These are phyloP conservation scores for Rhinophrynus dorsalis DNA, from an alignment of 2,797 vertebrate genomes.

Conservation along the genomic window DNA sequence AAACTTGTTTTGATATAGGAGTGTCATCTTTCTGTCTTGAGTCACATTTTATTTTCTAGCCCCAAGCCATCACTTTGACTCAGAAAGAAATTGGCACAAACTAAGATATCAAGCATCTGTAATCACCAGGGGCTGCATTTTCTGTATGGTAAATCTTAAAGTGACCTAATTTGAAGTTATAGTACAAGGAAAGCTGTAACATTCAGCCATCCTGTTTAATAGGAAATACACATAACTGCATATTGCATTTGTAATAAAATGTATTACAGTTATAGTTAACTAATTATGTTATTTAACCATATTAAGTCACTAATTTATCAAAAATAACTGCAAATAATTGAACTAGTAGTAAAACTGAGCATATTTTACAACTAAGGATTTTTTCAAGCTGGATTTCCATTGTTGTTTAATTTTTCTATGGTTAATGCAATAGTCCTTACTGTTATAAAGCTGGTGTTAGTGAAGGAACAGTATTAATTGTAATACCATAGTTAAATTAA, in stretches of 20 bases:
- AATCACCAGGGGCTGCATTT: constrained; percentile 25
- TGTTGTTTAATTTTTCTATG: too few relatives aligned
- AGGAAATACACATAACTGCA: background rate
- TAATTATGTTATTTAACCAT: too few relatives aligned
- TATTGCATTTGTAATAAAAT: background rate
- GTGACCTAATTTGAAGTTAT: constrained; percentile 31
- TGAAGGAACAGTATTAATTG: too few relatives aligned
- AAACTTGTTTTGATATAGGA: constrained; percentile 4
- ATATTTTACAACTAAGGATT: too few relatives aligned
- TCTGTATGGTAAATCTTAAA: background rate
- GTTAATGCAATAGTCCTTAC: too few relatives aligned
- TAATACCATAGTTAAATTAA: too few relatives aligned
- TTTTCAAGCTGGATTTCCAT: too few relatives aligned
- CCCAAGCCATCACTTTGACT: constrained; percentile 2
- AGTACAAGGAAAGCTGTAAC: background rate
- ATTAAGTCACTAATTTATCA: background rate
- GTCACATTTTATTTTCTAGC: constrained; percentile 5
- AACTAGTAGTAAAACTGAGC: too few relatives aligned
- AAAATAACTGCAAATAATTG: background rate
- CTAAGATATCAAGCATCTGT: constrained; percentile 6
- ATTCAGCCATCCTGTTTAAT: background rate
- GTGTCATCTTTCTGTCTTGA: constrained; percentile 4
- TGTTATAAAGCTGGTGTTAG: too few relatives aligned
- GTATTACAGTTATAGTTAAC: too few relatives aligned
- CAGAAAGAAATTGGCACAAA: constrained; percentile 23